Evolutionary conservation across 2,888 invertebrate species (phyloP).

Genomic region (Emesis castigata): DNA sequence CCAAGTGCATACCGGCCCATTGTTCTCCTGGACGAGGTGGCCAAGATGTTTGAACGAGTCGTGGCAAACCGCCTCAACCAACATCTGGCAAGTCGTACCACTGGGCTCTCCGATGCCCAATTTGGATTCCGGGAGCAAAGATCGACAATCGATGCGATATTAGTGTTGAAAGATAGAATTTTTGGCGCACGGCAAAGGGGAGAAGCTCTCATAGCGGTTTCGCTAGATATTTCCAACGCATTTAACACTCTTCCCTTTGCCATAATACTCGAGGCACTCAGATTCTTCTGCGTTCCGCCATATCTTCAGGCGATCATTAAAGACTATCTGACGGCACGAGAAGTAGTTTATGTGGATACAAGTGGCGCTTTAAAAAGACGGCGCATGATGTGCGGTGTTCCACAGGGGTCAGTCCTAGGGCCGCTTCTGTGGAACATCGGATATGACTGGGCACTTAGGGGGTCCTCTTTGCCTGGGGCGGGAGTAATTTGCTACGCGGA

Average conservation of each 20-base stretch:
- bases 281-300: not conserved
- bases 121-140: too few relatives aligned
- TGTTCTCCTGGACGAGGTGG: not conserved
- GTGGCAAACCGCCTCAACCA: too few relatives aligned
- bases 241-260: not conserved
- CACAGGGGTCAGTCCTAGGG: too few relatives aligned
- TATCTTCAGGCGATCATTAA: not conserved
- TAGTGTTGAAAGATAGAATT: too few relatives aligned
- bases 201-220: not conserved
- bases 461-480: slow-evolving; percentile 12
- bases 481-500: slow-evolving; percentile 36
- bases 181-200: too few relatives aligned
- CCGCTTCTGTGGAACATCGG: not conserved
- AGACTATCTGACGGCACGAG: not conserved
- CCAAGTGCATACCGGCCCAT: too few relatives aligned
- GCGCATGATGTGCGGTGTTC: not conserved
- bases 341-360: not conserved
- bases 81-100: too few relatives aligned
- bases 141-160: too few relatives aligned
- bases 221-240: not conserved
- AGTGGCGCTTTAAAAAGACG: not conserved
- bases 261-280: not conserved
- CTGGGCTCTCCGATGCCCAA: too few relatives aligned
- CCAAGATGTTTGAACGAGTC: not conserved
- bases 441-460: slow-evolving; percentile 41